Evolutionary conservation across 1,140 invertebrate species (phyloP), one percentile per base, ranked within the genome.

Genomic region (Oscheius sp.): DNA sequence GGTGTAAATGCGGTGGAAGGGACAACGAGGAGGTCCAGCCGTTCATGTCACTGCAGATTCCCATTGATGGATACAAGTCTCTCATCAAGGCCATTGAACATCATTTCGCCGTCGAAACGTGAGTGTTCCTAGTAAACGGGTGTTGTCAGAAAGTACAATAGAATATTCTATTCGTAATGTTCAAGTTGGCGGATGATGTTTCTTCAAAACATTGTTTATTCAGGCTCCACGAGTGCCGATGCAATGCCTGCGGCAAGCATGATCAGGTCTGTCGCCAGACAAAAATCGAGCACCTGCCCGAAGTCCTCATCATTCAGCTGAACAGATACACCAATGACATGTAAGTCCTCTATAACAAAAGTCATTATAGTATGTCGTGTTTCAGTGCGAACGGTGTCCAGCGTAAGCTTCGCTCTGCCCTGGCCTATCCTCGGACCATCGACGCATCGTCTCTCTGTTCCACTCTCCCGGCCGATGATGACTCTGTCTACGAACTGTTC

Each of bases 241-340:
- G 81, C 46, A 45, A 75, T 7, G 29, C 23, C 4, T 82, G 81
- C 49, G 36, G 49, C 13, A 36, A 73, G 34, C 55, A 26, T 1
- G 82, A 79, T 29, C 67, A 45, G 20, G 68, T 69, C 2, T 31
- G 29, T 3, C 68, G 63, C 20, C 36, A 36, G 2, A 74, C 35
- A n/a, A 65, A 75, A 52, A 68, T 68, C 23, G 52, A 63, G 10
- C 42, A 77, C 10, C 62, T 82, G 3, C 81, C 81, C 18, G 69
- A 77, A 3, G 76, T 84, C 26, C 52, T 82, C 2, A 52, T 82
- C 4, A 45, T 82, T 32, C 80, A 80, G 42, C 63, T 82, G 1
- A 82, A 79, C 67, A 59, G 81, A 36, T 82, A 82, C 71, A 62
- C 63, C 15, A 78, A 75, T 58, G 76, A 82, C 31, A 59, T 28